These are phyloP conservation scores for Epistrophe grossulariae DNA, from an alignment of 2,888 invertebrate genomes.

Conservation along the genomic window DNA sequence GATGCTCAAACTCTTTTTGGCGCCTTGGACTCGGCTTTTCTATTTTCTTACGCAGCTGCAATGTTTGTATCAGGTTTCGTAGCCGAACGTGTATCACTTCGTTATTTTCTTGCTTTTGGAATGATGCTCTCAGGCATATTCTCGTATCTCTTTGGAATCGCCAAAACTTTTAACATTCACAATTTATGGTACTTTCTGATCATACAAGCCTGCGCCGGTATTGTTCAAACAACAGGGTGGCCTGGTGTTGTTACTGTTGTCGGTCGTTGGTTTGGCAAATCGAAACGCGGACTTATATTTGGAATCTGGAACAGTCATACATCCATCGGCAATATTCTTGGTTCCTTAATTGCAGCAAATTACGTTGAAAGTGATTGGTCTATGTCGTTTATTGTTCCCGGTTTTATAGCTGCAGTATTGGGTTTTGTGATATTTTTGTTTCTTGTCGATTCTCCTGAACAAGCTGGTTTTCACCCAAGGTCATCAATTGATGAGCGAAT, in stretches of 20 bases:
- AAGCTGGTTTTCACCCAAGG: conserved; percentile 86
- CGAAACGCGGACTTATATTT: conserved; percentile 95
- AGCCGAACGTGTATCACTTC: conserved; percentile 95
- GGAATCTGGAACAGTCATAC: conserved; percentile 99
- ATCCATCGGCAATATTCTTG: conserved; percentile 96
- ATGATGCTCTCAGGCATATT: conserved; percentile 95
- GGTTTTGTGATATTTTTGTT: conserved; percentile 92
- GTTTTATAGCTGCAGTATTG: conserved; percentile 89
- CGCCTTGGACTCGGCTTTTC: conserved; percentile 94
- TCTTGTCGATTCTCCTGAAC: conserved; percentile 91
- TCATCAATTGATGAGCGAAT: conserved; percentile 75
- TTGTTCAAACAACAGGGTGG: conserved; percentile 97
- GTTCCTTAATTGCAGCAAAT: conserved; percentile 93
- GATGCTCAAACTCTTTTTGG: conserved; percentile 93
- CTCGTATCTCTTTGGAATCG: conserved; percentile 95
- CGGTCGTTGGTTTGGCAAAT: conserved; percentile 98
- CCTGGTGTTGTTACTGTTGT: conserved; percentile 96
- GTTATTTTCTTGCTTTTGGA: conserved; percentile 95
- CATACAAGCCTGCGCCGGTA: conserved; percentile 94
- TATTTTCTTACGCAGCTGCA: conserved; percentile 95
- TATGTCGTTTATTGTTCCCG: conserved; percentile 95
- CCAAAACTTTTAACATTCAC: conserved; percentile 92
- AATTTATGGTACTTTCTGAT: conserved; percentile 91
- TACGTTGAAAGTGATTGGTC: conserved; percentile 96
- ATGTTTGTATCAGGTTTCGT: conserved; percentile 97